Evolutionary conservation across 2,888 invertebrate genomes (phyloP), one percentile per base, ranked within the genome.

Genomic region (Plemyria rubiginata): DNA sequence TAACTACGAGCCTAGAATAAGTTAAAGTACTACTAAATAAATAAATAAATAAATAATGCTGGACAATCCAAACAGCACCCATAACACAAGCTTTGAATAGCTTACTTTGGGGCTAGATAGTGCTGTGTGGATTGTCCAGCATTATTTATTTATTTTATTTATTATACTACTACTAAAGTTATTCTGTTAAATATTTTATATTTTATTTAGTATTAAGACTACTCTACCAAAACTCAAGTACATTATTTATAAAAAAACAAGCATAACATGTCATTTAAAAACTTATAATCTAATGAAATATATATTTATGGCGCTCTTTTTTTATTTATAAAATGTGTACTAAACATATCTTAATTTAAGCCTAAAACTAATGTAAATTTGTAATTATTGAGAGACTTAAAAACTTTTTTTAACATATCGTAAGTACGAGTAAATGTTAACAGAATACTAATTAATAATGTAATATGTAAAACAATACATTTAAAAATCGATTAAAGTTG

Each of bases 321-420:
- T 8, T 32, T 32, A 32, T 32, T 32, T 43, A 40, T 40, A 5
- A n/a, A 40, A n/a, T 43, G 15, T 43, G 43, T 43, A 15, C 36
- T 41, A 43, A 43, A 13, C 13, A 43, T 16, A 45, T 45, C 15
- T 9, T 16, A 45, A 16, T 16, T 45, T 16, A 13, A 45, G 11
- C 36, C 45, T 45, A 9, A 45, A 45, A n/a, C 7, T 2, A 48
- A 16, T 22, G 28, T 12, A 12, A 46, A 46, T 6, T 80, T 70
- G 82, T 85, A 77, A 85, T 86, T 16, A 84, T 87, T 83, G 80
- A 82, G 89, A 90, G 87, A 89, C 88, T 90, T 90, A 87, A 89
- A 38, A 29, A 41, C 53, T 29, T 59, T 45, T 40, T 46, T 53
- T 84, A 82, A 90, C 90, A 90, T 91, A 90, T 92, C 91, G 88